Percentiles rank a stretch among this genome's conserved stretches.
phyloP scores from a whole-genome alignment of 2,797 vertebrate species.

The Masticophis lateralis region DNA sequence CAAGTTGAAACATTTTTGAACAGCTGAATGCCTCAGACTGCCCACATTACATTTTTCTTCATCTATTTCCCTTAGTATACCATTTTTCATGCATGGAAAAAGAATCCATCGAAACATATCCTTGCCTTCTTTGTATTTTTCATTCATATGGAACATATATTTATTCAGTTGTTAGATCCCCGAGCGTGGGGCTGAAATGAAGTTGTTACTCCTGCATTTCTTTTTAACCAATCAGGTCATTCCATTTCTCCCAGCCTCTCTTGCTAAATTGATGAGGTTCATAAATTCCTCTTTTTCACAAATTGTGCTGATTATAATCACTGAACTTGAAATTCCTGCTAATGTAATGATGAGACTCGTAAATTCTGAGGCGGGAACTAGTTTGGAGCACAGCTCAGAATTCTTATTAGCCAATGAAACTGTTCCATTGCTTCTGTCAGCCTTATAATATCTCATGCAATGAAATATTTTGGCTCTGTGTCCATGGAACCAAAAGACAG shows the following conservation, averaged over 20 bases:
- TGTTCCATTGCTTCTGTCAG: slow-evolving; percentile 10
- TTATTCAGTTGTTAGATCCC: slow-evolving; percentile 25
- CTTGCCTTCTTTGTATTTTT: slow-evolving; percentile 8
- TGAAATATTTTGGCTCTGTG: neutral
- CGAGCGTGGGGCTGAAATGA: slow-evolving; percentile 26
- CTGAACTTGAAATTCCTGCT: slow-evolving; percentile 54
- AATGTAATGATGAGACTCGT: slow-evolving; percentile 53
- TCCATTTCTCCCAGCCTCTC: slow-evolving; percentile 27
- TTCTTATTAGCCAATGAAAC: slow-evolving; percentile 23
- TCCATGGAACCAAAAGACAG: slow-evolving; percentile 18
- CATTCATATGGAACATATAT: slow-evolving; percentile 30
- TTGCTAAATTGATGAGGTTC: slow-evolving; percentile 39
- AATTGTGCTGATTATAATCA: slow-evolving; percentile 48
- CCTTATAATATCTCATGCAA: slow-evolving; percentile 15
- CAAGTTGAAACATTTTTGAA: neutral
- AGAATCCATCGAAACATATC: neutral
- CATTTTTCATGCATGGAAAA: neutral
- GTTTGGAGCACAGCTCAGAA: slow-evolving; percentile 25
- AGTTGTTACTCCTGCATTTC: slow-evolving; percentile 34
- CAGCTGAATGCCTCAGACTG: neutral
- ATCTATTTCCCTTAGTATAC: neutral
- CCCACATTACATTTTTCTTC: neutral
- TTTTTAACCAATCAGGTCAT: slow-evolving; percentile 27
- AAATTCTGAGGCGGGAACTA: slow-evolving; percentile 44
- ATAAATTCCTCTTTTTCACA: slow-evolving; percentile 46